phyloP scores from a whole-genome alignment of 53 echinoderm and acorn worm genomes.

The Glandiceps talaboti region DNA sequence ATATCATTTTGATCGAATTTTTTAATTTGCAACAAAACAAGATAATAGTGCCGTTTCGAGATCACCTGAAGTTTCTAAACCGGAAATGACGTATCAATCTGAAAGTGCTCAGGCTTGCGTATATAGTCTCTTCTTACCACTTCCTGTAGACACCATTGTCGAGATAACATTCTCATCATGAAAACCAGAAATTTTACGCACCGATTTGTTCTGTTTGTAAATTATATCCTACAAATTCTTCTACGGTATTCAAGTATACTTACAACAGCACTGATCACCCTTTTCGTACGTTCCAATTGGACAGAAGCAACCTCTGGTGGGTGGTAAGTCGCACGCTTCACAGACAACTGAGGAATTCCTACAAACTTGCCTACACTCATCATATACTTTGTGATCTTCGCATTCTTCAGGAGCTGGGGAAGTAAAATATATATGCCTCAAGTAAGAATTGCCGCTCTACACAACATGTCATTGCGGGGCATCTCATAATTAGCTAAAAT shows the following conservation, averaged over 20 bases:
- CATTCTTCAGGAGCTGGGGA: neutral
- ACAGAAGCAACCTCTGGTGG: neutral
- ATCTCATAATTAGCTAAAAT: too few relatives aligned
- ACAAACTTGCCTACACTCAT: neutral
- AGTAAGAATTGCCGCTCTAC: too few relatives aligned
- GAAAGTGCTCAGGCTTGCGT: too few relatives aligned
- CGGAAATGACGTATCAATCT: too few relatives aligned
- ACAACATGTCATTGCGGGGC: too few relatives aligned
- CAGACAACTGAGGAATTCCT: neutral
- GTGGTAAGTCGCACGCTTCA: neutral
- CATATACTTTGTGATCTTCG: neutral
- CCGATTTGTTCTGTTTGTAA: neutral
- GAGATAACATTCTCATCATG: too few relatives aligned
- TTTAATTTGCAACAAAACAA: too few relatives aligned
- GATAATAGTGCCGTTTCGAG: neutral
- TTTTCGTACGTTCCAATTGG: neutral
- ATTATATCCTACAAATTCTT: neutral
- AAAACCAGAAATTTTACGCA: too few relatives aligned
- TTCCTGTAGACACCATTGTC: too few relatives aligned
- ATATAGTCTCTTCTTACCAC: too few relatives aligned
- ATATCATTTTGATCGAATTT: too few relatives aligned
- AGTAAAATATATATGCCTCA: neutral
- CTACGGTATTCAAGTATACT: neutral
- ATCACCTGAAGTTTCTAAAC: too few relatives aligned
- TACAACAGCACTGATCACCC: neutral